phyloP scores from a whole-genome alignment of 2,888 invertebrate species.

The Unio delphinus region DNA sequence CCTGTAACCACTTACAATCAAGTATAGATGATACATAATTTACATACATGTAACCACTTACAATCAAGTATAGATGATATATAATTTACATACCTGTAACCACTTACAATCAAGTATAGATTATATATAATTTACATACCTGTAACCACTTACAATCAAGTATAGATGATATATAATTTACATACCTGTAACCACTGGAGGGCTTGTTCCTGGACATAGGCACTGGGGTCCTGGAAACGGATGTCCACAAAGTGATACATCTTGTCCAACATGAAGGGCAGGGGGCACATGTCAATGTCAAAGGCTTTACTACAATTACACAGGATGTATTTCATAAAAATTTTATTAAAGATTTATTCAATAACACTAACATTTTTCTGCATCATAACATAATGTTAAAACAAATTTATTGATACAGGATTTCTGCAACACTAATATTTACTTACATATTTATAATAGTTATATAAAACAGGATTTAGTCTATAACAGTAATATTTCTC shows the following conservation, averaged over 20 bases:
- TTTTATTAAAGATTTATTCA: too few relatives aligned
- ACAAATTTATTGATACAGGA: too few relatives aligned
- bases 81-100: conserved; percentile 69
- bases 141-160: conserved; percentile 70
- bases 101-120: conserved; percentile 53
- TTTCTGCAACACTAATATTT: too few relatives aligned
- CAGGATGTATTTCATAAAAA: too few relatives aligned
- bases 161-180: not conserved
- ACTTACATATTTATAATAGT: too few relatives aligned
- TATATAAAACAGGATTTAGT: too few relatives aligned
- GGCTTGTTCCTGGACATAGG: conserved; percentile 72
- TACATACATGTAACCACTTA: conserved; percentile 72
- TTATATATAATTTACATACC: conserved; percentile 43
- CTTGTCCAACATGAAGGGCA: conserved; percentile 93
- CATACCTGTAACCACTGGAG: conserved; percentile 74
- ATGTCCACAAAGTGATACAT: conserved; percentile 95
- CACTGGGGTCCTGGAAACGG: conserved; percentile 77
- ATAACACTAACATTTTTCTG: too few relatives aligned
- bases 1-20: conserved; percentile 71
- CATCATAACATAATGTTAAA: too few relatives aligned
- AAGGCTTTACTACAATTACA: conserved; percentile 85
- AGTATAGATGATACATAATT: not conserved
- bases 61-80: too few relatives aligned
- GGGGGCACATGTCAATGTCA: conserved; percentile 94
- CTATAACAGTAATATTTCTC: too few relatives aligned